These are phyloP conservation scores for Peromyscus melanophrys DNA, from an alignment of 2,797 vertebrate species.

Conservation along the genomic window DNA sequence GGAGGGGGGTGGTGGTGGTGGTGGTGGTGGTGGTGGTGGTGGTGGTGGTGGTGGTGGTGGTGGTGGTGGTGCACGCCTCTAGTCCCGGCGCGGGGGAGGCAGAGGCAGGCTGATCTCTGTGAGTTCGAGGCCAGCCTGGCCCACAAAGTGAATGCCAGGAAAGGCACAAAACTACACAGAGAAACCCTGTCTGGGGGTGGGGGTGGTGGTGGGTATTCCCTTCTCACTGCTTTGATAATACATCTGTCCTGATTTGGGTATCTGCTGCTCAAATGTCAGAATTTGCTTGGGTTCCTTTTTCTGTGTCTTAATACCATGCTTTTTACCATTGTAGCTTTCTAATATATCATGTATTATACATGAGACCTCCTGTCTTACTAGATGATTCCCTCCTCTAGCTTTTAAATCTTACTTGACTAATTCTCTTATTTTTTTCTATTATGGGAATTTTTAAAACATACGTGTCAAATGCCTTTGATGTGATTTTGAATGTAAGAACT, in stretches of 20 bases:
- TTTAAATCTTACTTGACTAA: slow-evolving; percentile 18
- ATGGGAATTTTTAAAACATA: slow-evolving; percentile 36
- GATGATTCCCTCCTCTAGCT: background rate
- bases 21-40: no score
- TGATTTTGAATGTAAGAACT: background rate
- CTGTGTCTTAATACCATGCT: background rate
- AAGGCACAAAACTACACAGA: no score
- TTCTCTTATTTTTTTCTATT: slow-evolving; percentile 14
- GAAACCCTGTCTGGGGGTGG: no score
- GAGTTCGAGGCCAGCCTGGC: no score
- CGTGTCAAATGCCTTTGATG: slow-evolving; percentile 23
- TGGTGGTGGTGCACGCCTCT: no score
- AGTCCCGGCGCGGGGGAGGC: no score
- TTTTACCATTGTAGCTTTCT: slow-evolving; percentile 39
- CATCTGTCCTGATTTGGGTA: background rate
- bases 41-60: no score
- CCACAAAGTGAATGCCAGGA: no score
- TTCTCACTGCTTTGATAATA: background rate
- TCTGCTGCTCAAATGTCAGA: background rate
- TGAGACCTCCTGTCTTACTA: background rate
- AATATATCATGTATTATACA: background rate
- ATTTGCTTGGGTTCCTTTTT: background rate
- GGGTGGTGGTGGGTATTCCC: no score
- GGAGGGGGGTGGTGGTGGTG: no score
- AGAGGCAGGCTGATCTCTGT: no score